These are phyloP conservation scores for Alectura lathami DNA, from an alignment of 2,113 vertebrate species.

Conservation along the genomic window DNA sequence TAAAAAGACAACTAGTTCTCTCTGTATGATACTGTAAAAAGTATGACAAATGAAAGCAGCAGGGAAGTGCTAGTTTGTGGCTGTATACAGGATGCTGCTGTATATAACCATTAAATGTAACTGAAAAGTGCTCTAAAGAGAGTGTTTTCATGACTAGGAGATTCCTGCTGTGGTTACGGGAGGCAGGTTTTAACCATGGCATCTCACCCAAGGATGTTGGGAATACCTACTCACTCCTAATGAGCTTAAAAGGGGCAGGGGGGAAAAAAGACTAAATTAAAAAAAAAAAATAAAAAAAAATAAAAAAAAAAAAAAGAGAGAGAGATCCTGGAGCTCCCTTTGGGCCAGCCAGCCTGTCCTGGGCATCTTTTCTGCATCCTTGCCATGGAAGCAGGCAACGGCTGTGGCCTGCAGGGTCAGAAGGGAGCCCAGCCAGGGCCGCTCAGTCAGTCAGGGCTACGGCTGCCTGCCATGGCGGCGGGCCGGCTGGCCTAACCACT, in stretches of 20 bases:
- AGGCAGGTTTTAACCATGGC: constrained; percentile 5
- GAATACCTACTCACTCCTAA: constrained; percentile 4
- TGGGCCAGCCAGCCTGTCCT: constrained; percentile 53
- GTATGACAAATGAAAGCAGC: neutral
- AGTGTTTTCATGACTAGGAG: constrained; percentile 18
- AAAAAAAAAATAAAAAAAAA: neutral
- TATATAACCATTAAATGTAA: neutral
- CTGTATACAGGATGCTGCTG: neutral
- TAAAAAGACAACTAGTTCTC: neutral
- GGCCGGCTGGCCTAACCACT: constrained; percentile 74
- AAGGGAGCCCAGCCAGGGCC: constrained; percentile 84
- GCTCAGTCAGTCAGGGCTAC: constrained; percentile 78
- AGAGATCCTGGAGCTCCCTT: constrained; percentile 13
- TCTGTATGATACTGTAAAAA: neutral
- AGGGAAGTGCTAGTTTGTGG: neutral
- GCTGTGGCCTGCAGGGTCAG: constrained; percentile 85
- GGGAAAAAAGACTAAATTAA: neutral
- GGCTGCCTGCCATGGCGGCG: constrained; percentile 77
- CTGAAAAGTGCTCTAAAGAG: neutral
- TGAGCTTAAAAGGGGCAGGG: neutral
- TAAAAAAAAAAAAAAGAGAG: neutral
- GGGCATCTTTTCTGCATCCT: constrained; percentile 28
- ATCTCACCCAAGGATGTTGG: neutral
- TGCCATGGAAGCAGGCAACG: constrained; percentile 74
- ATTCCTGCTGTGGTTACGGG: constrained; percentile 62